A percentile compares a stretch with the other conserved stretches of the same genome.
Evolutionary conservation across 2,888 invertebrate species (phyloP).

Genomic region (Periphyllus acericola): DNA sequence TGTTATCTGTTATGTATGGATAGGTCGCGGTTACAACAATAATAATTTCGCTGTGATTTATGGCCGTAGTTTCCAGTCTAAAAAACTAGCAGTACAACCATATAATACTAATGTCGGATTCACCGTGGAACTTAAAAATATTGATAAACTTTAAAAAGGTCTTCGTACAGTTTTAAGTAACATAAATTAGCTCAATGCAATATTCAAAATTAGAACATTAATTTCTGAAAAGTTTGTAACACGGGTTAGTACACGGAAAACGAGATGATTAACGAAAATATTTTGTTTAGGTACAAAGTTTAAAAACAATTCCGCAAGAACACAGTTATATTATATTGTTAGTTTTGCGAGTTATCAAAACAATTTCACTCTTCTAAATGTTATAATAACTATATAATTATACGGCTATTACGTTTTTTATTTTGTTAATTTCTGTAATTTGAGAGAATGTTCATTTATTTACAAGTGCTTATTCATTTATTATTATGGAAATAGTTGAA

Average conservation of each 20-base stretch:
- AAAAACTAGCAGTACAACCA: conserved; percentile 11
- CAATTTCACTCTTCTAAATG: background rate
- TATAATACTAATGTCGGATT: background rate
- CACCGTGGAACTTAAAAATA: background rate
- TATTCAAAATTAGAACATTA: background rate
- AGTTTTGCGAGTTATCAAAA: background rate
- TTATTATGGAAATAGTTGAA: background rate
- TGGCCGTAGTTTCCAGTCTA: conserved; percentile 7
- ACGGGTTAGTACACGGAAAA: background rate
- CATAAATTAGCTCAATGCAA: background rate
- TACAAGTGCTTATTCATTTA: background rate
- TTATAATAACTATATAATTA: background rate
- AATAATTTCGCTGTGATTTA: conserved; percentile 20
- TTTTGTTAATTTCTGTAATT: background rate
- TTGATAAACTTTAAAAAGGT: background rate
- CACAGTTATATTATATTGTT: background rate
- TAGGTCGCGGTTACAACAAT: conserved; percentile 13
- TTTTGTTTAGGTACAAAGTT: background rate
- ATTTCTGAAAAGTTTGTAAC: background rate
- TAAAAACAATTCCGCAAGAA: background rate
- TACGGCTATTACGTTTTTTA: background rate
- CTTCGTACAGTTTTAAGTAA: background rate
- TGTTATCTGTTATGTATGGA: conserved; percentile 37
- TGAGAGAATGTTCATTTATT: background rate
- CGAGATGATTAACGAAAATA: background rate